A percentile compares a stretch with the other conserved stretches of the same genome.
phyloP scores from a whole-genome alignment of 2,113 vertebrate genomes.

The Pica pica region DNA sequence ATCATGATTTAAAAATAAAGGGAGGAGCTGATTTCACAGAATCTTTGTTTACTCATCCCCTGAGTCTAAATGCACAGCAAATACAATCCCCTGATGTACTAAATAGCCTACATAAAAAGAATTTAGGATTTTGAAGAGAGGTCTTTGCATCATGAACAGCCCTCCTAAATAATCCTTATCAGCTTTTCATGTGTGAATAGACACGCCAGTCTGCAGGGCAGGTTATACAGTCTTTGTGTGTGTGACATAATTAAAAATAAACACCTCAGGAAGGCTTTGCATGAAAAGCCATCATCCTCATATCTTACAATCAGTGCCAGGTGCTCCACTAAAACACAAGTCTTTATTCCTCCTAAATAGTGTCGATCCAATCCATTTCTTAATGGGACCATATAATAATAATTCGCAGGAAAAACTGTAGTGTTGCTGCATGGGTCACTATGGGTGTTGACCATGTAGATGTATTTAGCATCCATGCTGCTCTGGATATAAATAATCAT shows the following conservation, averaged over 20 bases:
- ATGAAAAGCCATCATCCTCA: not conserved
- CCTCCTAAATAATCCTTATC: not conserved
- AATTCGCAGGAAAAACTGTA: not conserved
- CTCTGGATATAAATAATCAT: not conserved
- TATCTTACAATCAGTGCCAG: not conserved
- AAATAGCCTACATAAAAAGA: not conserved
- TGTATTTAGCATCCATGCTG: not conserved
- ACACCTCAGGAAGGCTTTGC: not conserved
- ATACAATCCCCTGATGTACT: not conserved
- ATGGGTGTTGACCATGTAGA: not conserved
- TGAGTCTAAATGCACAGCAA: not conserved
- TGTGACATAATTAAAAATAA: not conserved
- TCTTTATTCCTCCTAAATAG: not conserved
- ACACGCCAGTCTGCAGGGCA: not conserved
- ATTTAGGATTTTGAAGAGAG: not conserved
- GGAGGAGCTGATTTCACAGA: not conserved
- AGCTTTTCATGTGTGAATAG: not conserved
- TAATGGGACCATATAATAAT: not conserved
- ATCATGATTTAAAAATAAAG: not conserved
- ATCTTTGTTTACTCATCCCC: not conserved
- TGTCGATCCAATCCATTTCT: not conserved
- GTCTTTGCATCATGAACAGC: not conserved
- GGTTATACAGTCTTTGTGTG: not conserved
- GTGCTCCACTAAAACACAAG: not conserved
- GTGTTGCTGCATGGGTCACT: not conserved